These are phyloP conservation scores for Chrosomus eos DNA, from an alignment of 2,797 vertebrate genomes.

Conservation along the genomic window DNA sequence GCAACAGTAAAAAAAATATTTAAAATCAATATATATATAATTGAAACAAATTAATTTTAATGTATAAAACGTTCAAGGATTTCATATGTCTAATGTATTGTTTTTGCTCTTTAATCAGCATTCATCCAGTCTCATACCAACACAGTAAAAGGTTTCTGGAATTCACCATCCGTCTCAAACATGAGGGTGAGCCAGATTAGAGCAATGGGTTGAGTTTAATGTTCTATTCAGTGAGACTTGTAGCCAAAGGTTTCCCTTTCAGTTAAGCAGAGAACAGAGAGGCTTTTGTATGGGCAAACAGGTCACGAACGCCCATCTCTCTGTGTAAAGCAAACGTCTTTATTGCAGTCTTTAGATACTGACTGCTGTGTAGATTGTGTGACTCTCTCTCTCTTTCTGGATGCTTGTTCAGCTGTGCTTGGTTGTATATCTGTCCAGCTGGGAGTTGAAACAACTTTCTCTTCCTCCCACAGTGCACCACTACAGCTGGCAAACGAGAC, in stretches of 20 bases:
- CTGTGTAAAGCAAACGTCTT: constrained; percentile 40
- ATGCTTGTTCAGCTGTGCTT: constrained; percentile 63
- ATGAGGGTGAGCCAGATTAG: not conserved
- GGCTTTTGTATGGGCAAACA: constrained; percentile 48
- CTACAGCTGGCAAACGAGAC: constrained; percentile 44
- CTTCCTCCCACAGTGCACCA: not conserved
- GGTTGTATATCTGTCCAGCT: constrained; percentile 56
- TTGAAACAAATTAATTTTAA: not conserved
- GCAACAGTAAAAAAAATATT: not conserved
- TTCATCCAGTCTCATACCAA: constrained; percentile 11
- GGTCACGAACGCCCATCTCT: constrained; percentile 27
- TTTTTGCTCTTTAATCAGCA: not conserved
- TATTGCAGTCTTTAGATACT: constrained; percentile 38
- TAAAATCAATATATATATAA: not conserved
- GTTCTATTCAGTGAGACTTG: constrained; percentile 12
- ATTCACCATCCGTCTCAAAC: constrained; percentile 3
- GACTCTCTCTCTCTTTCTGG: constrained; percentile 35
- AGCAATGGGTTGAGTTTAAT: constrained; percentile 23
- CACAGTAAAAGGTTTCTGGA: constrained; percentile 24
- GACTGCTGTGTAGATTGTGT: constrained; percentile 43
- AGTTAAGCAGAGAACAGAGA: constrained; percentile 41
- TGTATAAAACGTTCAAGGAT: not conserved
- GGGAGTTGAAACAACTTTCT: constrained; percentile 55
- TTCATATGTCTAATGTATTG: not conserved
- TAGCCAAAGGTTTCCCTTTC: constrained; percentile 33